These are phyloP conservation scores for Alectoris magna DNA, from an alignment of 2,797 vertebrate species.

Conservation along the genomic window DNA sequence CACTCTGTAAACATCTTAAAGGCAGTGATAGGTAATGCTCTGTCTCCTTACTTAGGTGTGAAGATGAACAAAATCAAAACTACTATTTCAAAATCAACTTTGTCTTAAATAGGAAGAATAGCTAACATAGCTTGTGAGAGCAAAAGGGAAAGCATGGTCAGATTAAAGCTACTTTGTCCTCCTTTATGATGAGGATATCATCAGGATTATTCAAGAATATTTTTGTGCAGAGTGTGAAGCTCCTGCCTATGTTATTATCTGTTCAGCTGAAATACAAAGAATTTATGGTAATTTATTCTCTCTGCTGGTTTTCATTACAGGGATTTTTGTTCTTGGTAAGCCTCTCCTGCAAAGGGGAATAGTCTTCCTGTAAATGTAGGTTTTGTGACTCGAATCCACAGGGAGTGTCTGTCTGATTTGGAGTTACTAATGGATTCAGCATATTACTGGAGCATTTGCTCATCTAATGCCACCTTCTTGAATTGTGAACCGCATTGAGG, in stretches of 20 bases:
- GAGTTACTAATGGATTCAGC: slow-evolving; percentile 22
- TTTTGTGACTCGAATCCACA: slow-evolving; percentile 41
- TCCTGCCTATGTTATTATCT: background rate
- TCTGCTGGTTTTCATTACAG: slow-evolving; percentile 49
- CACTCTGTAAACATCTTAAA: background rate
- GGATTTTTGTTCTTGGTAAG: slow-evolving; percentile 49
- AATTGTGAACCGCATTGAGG: background rate
- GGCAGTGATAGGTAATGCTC: background rate
- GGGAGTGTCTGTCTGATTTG: slow-evolving; percentile 27
- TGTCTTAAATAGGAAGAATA: background rate
- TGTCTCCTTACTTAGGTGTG: background rate
- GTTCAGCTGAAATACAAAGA: slow-evolving; percentile 38
- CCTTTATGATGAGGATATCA: background rate
- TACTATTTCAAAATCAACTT: background rate
- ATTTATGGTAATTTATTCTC: slow-evolving; percentile 67
- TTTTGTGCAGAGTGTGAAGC: fast-evolving
- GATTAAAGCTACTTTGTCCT: background rate
- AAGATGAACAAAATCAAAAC: background rate
- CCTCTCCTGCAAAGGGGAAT: slow-evolving; percentile 35
- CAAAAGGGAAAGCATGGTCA: background rate
- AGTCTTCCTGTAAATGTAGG: slow-evolving; percentile 48
- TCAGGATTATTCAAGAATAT: background rate
- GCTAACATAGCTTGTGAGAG: background rate
- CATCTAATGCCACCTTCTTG: slow-evolving; percentile 8
- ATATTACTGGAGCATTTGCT: slow-evolving; percentile 15